Conservation (phyloP, 2,888 invertebrate genomes). For the Polyploca ridens region DNA sequence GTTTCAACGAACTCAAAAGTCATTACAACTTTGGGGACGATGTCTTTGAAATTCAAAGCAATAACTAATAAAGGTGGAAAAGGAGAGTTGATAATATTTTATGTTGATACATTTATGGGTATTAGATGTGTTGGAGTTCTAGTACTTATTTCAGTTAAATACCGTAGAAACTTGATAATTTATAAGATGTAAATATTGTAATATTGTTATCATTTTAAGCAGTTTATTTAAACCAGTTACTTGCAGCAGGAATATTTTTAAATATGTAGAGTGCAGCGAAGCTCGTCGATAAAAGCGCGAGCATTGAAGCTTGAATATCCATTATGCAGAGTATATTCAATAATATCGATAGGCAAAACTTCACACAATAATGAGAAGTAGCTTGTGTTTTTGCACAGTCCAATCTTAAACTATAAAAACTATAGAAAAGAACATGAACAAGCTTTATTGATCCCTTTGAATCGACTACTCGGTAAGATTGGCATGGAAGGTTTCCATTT, state of each 20-base stretch:
- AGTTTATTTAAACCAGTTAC: constrained; percentile 18
- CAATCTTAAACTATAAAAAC: constrained; percentile 34
- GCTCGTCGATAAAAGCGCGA: constrained; percentile 28
- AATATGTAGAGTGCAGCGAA: constrained; percentile 23
- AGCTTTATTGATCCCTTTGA: constrained; percentile 52
- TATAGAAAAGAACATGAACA: constrained; percentile 44
- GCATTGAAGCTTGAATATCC: constrained; percentile 30
- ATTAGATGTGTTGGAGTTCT: not conserved
- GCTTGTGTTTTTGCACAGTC: not conserved
- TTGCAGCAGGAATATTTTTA: constrained; percentile 24
- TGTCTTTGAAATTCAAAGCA: constrained; percentile 10
- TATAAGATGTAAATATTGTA: not conserved
- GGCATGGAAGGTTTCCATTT: constrained; percentile 48
- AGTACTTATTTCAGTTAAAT: too few relatives aligned
- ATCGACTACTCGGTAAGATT: constrained; percentile 52
- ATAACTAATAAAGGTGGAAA: constrained; percentile 9
- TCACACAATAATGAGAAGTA: not conserved
- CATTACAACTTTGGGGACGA: constrained; percentile 8
- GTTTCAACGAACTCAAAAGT: constrained; percentile 14
- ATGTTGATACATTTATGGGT: not conserved
- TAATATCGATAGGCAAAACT: constrained; percentile 23
- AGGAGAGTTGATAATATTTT: not conserved
- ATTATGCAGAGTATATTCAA: constrained; percentile 37
- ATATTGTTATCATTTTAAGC: not conserved
- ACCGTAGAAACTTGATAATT: too few relatives aligned